A percentile compares a stretch with the other conserved stretches of the same genome.
Evolutionary conservation across 2,113 vertebrate species (phyloP).

Genomic region (Psettodes erumei): DNA sequence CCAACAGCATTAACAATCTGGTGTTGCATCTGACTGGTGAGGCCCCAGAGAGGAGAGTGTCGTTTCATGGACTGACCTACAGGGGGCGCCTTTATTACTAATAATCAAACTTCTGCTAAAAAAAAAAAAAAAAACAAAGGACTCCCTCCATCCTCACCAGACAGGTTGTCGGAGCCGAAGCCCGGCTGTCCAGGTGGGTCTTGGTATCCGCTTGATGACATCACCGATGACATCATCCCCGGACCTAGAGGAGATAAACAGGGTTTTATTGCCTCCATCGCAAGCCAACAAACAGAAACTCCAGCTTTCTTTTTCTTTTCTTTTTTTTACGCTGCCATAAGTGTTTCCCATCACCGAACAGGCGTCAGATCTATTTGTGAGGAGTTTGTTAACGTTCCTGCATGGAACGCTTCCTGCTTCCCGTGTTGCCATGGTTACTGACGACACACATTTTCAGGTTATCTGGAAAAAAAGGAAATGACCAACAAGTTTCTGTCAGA

Average conservation of each 20-base stretch:
- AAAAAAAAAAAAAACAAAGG: no score
- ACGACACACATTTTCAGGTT: not conserved
- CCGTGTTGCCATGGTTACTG: not conserved
- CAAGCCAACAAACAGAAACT: not conserved
- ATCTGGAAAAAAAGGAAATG: not conserved
- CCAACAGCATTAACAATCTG: not conserved
- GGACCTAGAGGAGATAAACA: constrained; percentile 57
- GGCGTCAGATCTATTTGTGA: not conserved
- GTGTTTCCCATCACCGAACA: not conserved
- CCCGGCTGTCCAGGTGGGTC: constrained; percentile 73
- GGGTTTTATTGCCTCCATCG: not conserved
- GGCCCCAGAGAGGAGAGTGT: not conserved
- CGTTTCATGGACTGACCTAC: not conserved
- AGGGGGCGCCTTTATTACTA: not conserved
- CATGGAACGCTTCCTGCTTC: no score
- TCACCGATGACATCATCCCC: constrained; percentile 72
- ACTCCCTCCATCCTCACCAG: constrained; percentile 71
- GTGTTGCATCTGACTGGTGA: no score
- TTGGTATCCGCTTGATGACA: constrained; percentile 72
- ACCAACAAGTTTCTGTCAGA: no score
- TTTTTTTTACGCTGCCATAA: no score
- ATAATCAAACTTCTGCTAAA: not conserved
- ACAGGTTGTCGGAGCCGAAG: constrained; percentile 75
- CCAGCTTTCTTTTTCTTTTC: not conserved
- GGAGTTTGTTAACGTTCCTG: not conserved